These are phyloP conservation scores for Phyllopteryx taeniolatus DNA, from an alignment of 2,113 vertebrate genomes.

Conservation along the genomic window DNA sequence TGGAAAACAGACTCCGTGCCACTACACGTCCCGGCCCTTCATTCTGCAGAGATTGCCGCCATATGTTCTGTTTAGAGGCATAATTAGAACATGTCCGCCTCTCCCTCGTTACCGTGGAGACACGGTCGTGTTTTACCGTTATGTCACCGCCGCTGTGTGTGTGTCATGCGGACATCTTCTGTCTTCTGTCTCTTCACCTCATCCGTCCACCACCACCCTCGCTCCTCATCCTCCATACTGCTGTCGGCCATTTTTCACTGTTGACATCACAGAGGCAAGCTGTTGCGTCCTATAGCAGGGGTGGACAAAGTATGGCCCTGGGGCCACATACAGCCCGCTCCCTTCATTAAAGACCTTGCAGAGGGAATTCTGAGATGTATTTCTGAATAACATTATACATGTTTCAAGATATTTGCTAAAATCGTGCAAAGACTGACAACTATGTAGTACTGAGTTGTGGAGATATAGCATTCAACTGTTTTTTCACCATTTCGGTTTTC, in stretches of 20 bases:
- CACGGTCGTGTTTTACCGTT: slow-evolving; percentile 28
- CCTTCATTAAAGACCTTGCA: too few relatives aligned
- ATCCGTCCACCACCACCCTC: slow-evolving; percentile 7
- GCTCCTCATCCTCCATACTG: neutral
- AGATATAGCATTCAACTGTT: too few relatives aligned
- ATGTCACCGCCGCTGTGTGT: slow-evolving; percentile 30
- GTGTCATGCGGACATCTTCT: slow-evolving; percentile 15
- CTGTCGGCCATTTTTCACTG: neutral
- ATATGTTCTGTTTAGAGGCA: slow-evolving; percentile 49
- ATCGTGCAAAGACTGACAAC: too few relatives aligned
- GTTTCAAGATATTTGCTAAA: too few relatives aligned
- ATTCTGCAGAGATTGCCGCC: slow-evolving; percentile 56
- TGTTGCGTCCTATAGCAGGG: neutral
- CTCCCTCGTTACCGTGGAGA: slow-evolving; percentile 30
- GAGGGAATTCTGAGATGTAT: too few relatives aligned
- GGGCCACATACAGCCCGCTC: neutral
- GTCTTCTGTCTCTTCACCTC: slow-evolving; percentile 37
- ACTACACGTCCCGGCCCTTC: slow-evolving; percentile 3
- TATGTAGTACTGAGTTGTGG: too few relatives aligned
- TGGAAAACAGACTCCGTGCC: slow-evolving; percentile 53
- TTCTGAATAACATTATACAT: too few relatives aligned
- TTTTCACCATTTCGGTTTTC: too few relatives aligned
- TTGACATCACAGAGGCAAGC: neutral
- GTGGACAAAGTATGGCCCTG: neutral
- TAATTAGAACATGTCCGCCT: slow-evolving; percentile 18